Evolutionary conservation across 2,888 invertebrate species (phyloP), one percentile per base, ranked within the genome.

Genomic region (Masnerella sp.): DNA sequence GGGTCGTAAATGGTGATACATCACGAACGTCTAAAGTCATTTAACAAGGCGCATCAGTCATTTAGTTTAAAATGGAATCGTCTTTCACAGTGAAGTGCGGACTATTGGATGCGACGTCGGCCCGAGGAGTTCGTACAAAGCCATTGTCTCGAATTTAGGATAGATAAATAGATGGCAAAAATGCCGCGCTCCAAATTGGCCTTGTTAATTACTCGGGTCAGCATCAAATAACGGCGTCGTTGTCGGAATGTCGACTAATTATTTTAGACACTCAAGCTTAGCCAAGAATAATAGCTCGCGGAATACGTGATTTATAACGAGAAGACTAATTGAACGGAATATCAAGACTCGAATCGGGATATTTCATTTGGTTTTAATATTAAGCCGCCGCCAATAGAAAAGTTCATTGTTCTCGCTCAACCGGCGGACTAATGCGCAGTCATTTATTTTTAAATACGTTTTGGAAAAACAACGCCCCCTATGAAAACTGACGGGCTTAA

Each of bases 41-140:
- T 82, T 65, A 70, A 67, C 67, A 67, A 67, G 80, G 80, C 80
- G 81, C 84, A 85, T 85, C 85, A 84, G 84, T 85, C 85, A 85
- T 85, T 85, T 84, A 85, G 82, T 81, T 80, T 77, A 82, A 84
- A 85, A 84, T 84, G 84, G 81, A 83, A 82, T 80, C 80, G 78
- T 80, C 81, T 82, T 75, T 17, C 59, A 51, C 15, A 25, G 18
- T 20, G 14, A 34, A 28, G 34, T 36, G 47, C 47, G 25, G 61
- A 15, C 59, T 51, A 34, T 54, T 49, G 20, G 52, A 56, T 49
- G 5, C 32, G 51, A 62, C 18, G 45, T 5, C 28, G 28, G 32
- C 22, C 38, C n/a, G n/a, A n/a, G n/a, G n/a, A n/a, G n/a, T n/a
- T 30, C 20, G 30, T 34, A 36, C 51, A 34, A 64, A 56, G 34